Percentiles rank a stretch among this genome's conserved stretches.
Evolutionary conservation across 2,888 invertebrate species (phyloP).

Genomic region (Polymixis flavicincta): DNA sequence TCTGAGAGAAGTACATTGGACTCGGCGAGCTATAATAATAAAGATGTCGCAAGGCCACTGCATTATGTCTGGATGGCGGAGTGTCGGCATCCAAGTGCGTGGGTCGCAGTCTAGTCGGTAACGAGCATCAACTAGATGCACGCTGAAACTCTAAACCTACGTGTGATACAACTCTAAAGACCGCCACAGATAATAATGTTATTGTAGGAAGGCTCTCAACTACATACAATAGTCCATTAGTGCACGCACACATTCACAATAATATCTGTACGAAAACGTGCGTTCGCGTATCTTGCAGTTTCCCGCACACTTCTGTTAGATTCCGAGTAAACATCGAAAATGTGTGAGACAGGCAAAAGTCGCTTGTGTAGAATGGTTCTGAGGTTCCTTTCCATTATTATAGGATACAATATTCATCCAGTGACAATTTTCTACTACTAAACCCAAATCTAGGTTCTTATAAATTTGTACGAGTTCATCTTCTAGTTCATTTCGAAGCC

Average conservation of each 20-base stretch:
- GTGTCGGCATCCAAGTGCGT: slow-evolving; percentile 61
- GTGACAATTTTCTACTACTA: not conserved
- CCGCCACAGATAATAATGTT: not conserved
- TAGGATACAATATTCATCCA: not conserved
- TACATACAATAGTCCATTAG: not conserved
- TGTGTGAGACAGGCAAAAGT: no score
- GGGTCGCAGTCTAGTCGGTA: slow-evolving; percentile 60
- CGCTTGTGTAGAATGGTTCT: no score
- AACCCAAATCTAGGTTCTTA: not conserved
- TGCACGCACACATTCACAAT: not conserved
- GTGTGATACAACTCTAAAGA: slow-evolving; percentile 24
- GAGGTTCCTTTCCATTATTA: not conserved
- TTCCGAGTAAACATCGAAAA: not conserved
- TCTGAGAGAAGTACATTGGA: slow-evolving; percentile 61
- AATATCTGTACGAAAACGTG: not conserved
- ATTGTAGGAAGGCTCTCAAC: not conserved
- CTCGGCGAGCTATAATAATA: slow-evolving; percentile 52
- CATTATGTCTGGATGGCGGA: slow-evolving; percentile 64
- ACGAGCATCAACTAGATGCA: slow-evolving; percentile 57
- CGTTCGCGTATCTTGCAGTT: not conserved
- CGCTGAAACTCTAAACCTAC: slow-evolving; percentile 50
- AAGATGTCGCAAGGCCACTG: slow-evolving; percentile 63
- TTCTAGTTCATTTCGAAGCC: not conserved
- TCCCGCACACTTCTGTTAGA: not conserved
- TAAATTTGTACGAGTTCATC: not conserved